phyloP scores from a whole-genome alignment of 2,797 vertebrate species.

The Rachycentron canadum region DNA sequence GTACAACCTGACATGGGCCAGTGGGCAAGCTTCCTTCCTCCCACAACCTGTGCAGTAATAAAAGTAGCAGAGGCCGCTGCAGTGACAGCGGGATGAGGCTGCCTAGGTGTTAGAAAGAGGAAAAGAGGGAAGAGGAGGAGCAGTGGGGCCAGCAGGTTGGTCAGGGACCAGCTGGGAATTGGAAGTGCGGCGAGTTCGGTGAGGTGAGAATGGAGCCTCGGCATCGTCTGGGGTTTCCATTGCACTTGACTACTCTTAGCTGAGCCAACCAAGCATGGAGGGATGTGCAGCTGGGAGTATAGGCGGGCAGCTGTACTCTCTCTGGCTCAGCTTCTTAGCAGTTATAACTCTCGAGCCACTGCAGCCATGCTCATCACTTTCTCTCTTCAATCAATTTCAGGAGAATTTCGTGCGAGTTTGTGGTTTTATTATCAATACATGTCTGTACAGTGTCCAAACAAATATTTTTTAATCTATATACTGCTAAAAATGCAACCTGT shows the following conservation, averaged over 20 bases:
- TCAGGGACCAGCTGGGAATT: constrained; percentile 67
- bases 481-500: background rate
- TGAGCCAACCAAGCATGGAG: constrained; percentile 73
- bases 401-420: background rate
- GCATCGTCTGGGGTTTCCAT: constrained; percentile 77
- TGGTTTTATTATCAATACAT: constrained; percentile 1
- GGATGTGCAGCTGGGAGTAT: constrained; percentile 48
- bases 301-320: constrained; percentile 39
- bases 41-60: constrained; percentile 54
- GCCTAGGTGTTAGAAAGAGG: constrained; percentile 55
- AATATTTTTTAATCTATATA: background rate
- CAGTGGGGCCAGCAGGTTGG: constrained; percentile 33
- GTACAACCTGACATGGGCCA: constrained; percentile 63
- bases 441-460: background rate
- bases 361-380: constrained; percentile 19
- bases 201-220: constrained; percentile 71
- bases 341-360: constrained; percentile 27
- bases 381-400: constrained; percentile 25
- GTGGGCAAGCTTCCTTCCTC: constrained; percentile 59
- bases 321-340: constrained; percentile 54
- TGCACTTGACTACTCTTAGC: constrained; percentile 78
- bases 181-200: constrained; percentile 56
- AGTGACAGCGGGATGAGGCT: constrained; percentile 29
- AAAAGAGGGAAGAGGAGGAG: constrained; percentile 53
- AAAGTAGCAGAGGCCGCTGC: constrained; percentile 44